Evolutionary conservation across 1,140 invertebrate species (phyloP).

Genomic region (Calycopis cecrops): DNA sequence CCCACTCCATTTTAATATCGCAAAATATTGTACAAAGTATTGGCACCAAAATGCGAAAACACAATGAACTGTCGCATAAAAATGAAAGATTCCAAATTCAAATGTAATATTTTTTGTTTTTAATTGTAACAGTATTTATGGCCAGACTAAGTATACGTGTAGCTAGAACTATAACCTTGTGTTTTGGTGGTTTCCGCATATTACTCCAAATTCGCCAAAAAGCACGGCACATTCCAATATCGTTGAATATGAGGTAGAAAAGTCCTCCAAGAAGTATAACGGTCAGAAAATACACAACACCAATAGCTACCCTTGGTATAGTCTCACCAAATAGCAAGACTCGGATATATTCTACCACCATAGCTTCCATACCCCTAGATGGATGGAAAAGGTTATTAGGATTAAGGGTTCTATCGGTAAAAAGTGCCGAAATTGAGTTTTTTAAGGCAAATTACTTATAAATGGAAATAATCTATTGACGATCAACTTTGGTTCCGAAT

Average conservation of each 20-base stretch:
- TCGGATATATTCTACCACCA: slow-evolving; percentile 89
- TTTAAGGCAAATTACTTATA: too few relatives aligned
- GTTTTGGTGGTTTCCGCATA: slow-evolving; percentile 37
- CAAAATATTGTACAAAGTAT: too few relatives aligned
- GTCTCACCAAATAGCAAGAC: slow-evolving; percentile 84
- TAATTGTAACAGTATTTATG: too few relatives aligned
- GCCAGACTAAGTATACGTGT: too few relatives aligned
- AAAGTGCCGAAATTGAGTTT: too few relatives aligned
- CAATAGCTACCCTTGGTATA: slow-evolving; percentile 84
- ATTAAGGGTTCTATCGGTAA: background rate
- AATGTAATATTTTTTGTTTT: too few relatives aligned
- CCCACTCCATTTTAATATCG: too few relatives aligned
- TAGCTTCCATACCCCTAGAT: slow-evolving; percentile 89
- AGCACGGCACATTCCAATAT: slow-evolving; percentile 87
- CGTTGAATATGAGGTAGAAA: slow-evolving; percentile 90
- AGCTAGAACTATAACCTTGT: background rate
- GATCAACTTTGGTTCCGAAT: too few relatives aligned
- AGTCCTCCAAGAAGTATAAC: slow-evolving; percentile 87
- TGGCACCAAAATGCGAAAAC: too few relatives aligned
- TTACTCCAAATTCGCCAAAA: slow-evolving; percentile 86
- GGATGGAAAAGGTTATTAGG: slow-evolving; percentile 4
- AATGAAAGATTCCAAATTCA: too few relatives aligned
- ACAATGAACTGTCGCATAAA: too few relatives aligned
- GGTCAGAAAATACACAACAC: slow-evolving; percentile 81
- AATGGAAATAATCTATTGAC: too few relatives aligned